Conservation (phyloP, 2,888 invertebrate species). For the Onchidella celtica region DNA sequence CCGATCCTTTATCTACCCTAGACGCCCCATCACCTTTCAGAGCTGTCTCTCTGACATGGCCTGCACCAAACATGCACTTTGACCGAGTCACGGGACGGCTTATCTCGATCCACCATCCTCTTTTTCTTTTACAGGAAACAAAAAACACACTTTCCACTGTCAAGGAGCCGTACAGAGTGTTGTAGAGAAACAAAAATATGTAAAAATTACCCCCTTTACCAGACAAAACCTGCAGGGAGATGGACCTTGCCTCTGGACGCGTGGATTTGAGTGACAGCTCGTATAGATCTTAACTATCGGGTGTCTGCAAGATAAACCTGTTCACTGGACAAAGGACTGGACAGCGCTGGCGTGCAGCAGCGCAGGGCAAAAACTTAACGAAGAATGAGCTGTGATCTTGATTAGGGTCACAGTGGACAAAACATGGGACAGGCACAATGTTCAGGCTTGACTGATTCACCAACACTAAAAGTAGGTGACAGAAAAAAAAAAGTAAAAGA, state of each 20-base stretch:
- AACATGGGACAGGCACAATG: no score
- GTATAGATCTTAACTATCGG: background rate
- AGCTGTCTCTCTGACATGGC: no score
- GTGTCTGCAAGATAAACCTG: background rate
- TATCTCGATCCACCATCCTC: background rate
- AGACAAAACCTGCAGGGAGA: background rate
- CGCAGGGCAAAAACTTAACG: background rate
- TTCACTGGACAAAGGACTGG: background rate
- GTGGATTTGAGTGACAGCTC: background rate
- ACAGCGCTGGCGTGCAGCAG: background rate
- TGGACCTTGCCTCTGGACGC: background rate
- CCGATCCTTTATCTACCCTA: no score
- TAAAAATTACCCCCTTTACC: background rate
- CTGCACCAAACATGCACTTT: background rate
- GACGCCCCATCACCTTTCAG: no score
- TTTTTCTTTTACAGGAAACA: background rate
- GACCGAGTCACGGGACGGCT: slow-evolving; percentile 2
- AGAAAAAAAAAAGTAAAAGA: background rate
- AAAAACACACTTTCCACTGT: background rate
- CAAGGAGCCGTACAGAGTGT: background rate
- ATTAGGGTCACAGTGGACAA: no score
- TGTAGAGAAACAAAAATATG: background rate
- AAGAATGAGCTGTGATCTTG: slow-evolving; percentile 19
- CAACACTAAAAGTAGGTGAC: background rate
- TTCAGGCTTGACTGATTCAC: background rate